Conservation (phyloP, 1,140 invertebrate genomes). For the Drosophila sucinea region DNA sequence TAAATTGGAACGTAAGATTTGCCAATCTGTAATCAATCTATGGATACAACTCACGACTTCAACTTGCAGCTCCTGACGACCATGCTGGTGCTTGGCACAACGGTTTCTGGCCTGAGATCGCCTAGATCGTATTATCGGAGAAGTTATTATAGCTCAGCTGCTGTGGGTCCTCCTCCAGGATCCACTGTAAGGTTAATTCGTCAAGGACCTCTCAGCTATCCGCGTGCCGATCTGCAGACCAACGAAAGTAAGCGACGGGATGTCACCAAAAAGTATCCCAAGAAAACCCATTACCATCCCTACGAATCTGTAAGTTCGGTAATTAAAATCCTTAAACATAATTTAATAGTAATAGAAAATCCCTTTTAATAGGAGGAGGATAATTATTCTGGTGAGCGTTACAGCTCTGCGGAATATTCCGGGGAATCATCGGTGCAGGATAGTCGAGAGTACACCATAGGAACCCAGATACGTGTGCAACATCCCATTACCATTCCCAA, state of each 20-base stretch:
- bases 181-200: conserved; percentile 36
- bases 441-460: conserved; percentile 76
- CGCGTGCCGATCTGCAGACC: conserved; percentile 59
- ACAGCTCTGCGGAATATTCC: conserved; percentile 65
- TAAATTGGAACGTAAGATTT: conserved; percentile 66
- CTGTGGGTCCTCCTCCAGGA: conserved; percentile 41
- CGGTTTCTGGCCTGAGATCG: conserved; percentile 31
- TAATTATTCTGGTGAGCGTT: conserved; percentile 70
- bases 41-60: not conserved
- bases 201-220: conserved; percentile 43
- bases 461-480: conserved; percentile 78
- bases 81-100: conserved; percentile 43
- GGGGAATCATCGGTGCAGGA: conserved; percentile 61
- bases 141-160: conserved; percentile 54
- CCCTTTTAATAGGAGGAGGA: conserved; percentile 64
- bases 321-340: not conserved
- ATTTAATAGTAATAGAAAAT: not conserved
- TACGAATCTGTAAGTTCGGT: conserved; percentile 64
- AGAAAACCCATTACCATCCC: conserved; percentile 67
- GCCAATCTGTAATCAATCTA: not conserved
- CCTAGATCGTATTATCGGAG: conserved; percentile 64
- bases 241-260: conserved; percentile 75
- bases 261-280: conserved; percentile 64
- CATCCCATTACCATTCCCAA: conserved; percentile 78
- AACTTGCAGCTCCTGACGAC: conserved; percentile 52